Evolutionary conservation across 2,797 vertebrate species (phyloP), one percentile per base, ranked within the genome.

Genomic region (Gambusia yucatana): DNA sequence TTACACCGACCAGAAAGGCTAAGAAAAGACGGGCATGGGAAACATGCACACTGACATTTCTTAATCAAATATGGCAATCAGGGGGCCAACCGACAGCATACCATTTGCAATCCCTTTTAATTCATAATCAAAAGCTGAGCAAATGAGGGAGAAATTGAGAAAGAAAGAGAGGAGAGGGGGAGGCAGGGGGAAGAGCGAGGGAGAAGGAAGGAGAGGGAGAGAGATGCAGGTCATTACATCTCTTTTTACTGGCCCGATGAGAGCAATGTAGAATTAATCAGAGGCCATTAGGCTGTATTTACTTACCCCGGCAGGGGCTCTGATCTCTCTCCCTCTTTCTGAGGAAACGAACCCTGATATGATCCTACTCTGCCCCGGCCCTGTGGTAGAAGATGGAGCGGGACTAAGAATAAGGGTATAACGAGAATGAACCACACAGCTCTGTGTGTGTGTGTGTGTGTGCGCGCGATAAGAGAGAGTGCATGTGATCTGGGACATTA

Each of bases 61-160:
- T 97, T 99, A 99, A 99, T 99, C 97, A 99, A 98, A 99, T 95
- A 97, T 97, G 96, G 97, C 97, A 99, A 99, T 99, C 98, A 98
- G 96, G 96, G 96, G 95, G 96, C 97, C 97, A 97, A 97, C 96
- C 97, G 95, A 97, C 95, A 94, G 94, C 96, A 96, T 95, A 96
- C 97, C 97, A 98, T 98, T 96, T 98, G 97, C 96, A 97, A 97
- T 97, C 97, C 96, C 96, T 97, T 98, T 98, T 96, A 97, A 98
- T 99, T 96, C 96, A 96, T 95, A 96, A 96, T 96, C 96, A 96
- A 95, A 96, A 96, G 97, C 96, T 95, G 96, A 96, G 96, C 95
- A 97, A 97, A 97, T 95, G 96, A 96, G 96, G 95, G 96, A 91
- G 90, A 94, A 91, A 90, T 88, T 82, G 87, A 86, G 91, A 88